Evolutionary conservation across 2,888 invertebrate species (phyloP).

Genomic region (Tetropium fuscum): DNA sequence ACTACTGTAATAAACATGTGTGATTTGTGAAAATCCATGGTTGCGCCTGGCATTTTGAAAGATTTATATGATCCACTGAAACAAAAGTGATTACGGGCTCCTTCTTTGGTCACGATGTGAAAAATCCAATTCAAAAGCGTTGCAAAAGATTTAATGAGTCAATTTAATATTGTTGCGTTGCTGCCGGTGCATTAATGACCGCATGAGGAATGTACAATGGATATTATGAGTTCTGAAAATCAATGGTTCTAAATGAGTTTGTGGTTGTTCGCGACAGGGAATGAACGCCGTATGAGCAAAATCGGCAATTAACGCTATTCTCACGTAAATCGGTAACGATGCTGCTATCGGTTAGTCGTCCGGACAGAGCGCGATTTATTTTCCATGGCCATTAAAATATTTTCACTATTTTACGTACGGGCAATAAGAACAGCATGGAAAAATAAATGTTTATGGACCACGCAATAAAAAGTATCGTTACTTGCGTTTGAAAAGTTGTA

Average conservation of each 20-base stretch:
- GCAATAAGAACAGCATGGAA: too few species aligned
- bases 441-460: too few species aligned
- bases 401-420: too few species aligned
- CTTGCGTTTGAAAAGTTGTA: too few species aligned
- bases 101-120: slow-evolving; percentile 1
- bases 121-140: slow-evolving; percentile 31
- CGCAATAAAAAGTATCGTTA: too few species aligned
- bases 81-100: background rate
- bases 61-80: background rate
- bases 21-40: background rate
- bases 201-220: slow-evolving; percentile 13
- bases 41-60: background rate
- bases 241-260: slow-evolving; percentile 18
- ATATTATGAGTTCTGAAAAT: slow-evolving; percentile 20
- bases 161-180: slow-evolving; percentile 26
- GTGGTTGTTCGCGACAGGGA: background rate
- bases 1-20: too few species aligned
- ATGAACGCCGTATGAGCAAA: background rate
- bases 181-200: slow-evolving; percentile 27
- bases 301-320: slow-evolving; percentile 7
- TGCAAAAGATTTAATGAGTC: slow-evolving; percentile 35
- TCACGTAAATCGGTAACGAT: slow-evolving; percentile 10
- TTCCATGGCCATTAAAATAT: too few species aligned
- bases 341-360: background rate
- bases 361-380: too few species aligned